Evolutionary conservation across 2,888 invertebrate genomes (phyloP), one percentile per base, ranked within the genome.

Genomic region (Augochlorella aurata): DNA sequence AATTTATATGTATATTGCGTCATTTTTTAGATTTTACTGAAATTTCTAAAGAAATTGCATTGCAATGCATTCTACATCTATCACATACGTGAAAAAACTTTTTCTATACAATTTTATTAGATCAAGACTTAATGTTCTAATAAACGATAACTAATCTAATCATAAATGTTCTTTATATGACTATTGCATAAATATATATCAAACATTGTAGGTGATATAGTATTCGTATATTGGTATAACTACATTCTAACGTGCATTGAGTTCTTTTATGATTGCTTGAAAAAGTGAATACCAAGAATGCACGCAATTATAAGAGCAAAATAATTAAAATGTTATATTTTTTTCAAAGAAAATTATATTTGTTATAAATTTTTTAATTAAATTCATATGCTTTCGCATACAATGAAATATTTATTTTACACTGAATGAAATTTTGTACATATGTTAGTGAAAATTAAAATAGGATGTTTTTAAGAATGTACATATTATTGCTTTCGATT

Each of bases 401-500:
- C 16, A 8, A 52, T 80, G 72, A 52, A 63, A 10, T 54, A 72
- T 7, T 69, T 70, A 47, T 66, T 80, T 81, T 79, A 12, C 38
- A 54, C 45, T 70, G 12, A 70, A 66, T 47, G 45, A 49, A 52
- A 74, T 79, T 74, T 74, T 81, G 70, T 74, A 74, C 18, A 80
- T 80, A 80, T 44, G 68, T 47, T 49, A 45, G 18, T n/a, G 7
- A 52, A 18, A 18, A 5, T 44, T 63, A 24, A 29, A 65, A 18
- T 75, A 47, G 68, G 29, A 66, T 58, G 74, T 66, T 74, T 72
- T 7, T 70, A 54, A 16, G 72, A 47, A 71, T 76, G 69, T 69
- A 45, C 72, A 79, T 83, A 73, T 71, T 58, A 50, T 80, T 78
- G 44, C 71, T 58, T 83, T 67, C 29, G 47, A 85, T 74, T 63